A percentile compares a stretch with the other conserved stretches of the same genome.
Evolutionary conservation across 2,888 invertebrate species (phyloP).

Genomic region (Meghimatium bilineatum): DNA sequence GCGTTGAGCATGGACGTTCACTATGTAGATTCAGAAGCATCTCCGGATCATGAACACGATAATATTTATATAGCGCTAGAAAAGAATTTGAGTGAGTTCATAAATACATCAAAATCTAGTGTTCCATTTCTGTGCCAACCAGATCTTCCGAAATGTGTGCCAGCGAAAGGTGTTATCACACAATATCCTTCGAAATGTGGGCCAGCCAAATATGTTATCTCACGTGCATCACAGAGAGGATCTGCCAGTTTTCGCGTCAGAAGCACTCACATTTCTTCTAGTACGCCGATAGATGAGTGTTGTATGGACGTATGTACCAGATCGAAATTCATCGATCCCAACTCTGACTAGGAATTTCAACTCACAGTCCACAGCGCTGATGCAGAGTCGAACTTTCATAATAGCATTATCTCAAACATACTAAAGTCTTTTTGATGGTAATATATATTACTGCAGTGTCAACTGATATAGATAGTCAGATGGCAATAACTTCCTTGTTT

Average conservation of each 20-base stretch:
- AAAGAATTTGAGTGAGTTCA: constrained; percentile 10
- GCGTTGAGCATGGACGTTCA: not conserved
- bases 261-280: not conserved
- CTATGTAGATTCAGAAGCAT: not conserved
- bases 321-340: not conserved
- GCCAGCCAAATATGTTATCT: not conserved
- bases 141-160: not conserved
- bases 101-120: not conserved
- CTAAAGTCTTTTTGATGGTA: too few species aligned
- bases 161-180: not conserved
- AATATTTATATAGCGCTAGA: not conserved
- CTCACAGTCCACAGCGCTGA: not conserved
- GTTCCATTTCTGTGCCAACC: not conserved
- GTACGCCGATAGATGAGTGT: not conserved
- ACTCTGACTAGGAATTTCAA: not conserved
- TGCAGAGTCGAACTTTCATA: too few species aligned
- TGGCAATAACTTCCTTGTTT: too few species aligned
- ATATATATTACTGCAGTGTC: too few species aligned
- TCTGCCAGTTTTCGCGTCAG: not conserved
- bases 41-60: not conserved
- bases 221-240: not conserved
- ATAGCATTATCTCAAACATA: too few species aligned
- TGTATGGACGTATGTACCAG: not conserved
- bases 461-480: too few species aligned
- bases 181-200: too few species aligned